Conservation (phyloP, 2,797 vertebrate genomes). For the Gymnoscopelus microlampas region DNA sequence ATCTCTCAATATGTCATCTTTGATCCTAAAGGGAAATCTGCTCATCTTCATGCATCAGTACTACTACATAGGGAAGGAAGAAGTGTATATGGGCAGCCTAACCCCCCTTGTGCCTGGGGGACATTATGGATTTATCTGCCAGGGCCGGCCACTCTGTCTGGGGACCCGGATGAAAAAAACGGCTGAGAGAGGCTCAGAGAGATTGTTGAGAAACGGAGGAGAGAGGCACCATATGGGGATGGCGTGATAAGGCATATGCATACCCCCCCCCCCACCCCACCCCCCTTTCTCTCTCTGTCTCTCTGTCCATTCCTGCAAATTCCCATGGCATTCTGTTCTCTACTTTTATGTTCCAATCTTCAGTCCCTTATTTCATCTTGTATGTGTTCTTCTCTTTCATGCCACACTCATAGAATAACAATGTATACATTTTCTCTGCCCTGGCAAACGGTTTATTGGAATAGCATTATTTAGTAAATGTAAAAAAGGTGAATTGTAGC, state of each 20-base stretch:
- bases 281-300: neutral
- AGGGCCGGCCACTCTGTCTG: conserved; percentile 10
- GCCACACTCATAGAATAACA: conserved; percentile 6
- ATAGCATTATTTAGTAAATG: conserved; percentile 16
- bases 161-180: conserved; percentile 38
- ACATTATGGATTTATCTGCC: conserved; percentile 22
- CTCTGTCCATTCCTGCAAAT: conserved; percentile 13
- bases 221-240: conserved; percentile 42
- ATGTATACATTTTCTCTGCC: too few species aligned
- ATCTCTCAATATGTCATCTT: conserved; percentile 21
- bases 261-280: neutral
- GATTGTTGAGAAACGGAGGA: conserved; percentile 52
- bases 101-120: conserved; percentile 13
- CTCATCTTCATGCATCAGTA: conserved; percentile 15
- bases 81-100: conserved; percentile 3
- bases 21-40: conserved; percentile 22
- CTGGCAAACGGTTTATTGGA: neutral
- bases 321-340: conserved; percentile 6
- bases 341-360: too few species aligned
- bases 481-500: too few species aligned
- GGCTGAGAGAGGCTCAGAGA: conserved; percentile 26
- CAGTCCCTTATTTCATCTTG: neutral
- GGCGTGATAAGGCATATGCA: conserved; percentile 23
- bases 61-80: conserved; percentile 2
- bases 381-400: neutral